A percentile compares a stretch with the other conserved stretches of the same genome.
These are phyloP conservation scores for Dasypus novemcinctus DNA, from an alignment of 2,113 vertebrate species.

Conservation along the genomic window DNA sequence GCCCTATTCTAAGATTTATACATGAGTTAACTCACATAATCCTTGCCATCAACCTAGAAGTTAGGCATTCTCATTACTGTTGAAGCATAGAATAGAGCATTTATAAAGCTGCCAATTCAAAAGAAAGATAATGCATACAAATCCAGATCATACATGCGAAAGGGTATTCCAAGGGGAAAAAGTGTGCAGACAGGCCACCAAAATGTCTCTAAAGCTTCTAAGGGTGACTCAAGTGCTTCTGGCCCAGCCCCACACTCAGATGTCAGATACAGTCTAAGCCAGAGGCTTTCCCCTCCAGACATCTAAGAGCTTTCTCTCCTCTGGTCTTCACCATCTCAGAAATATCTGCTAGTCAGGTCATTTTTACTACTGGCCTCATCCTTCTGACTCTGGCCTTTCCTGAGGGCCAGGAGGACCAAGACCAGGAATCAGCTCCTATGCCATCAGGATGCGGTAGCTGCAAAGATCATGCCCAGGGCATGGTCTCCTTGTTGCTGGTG, in stretches of 20 bases:
- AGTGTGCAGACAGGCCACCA: no score
- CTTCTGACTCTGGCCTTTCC: background rate
- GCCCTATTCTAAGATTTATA: background rate
- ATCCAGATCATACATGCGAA: background rate
- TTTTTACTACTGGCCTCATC: background rate
- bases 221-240: no score
- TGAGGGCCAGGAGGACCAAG: background rate
- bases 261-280: background rate
- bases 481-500: background rate
- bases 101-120: background rate
- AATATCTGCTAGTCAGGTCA: background rate
- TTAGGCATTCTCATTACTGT: no score
- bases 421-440: background rate
- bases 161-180: background rate
- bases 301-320: no score
- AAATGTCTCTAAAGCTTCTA: no score
- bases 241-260: background rate
- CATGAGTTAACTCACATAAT: background rate
- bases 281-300: background rate
- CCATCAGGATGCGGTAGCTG: background rate
- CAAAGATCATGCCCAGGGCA: background rate
- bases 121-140: background rate
- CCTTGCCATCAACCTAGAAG: background rate
- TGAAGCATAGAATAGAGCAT: no score
- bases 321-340: background rate